Percentiles rank a stretch among this genome's conserved stretches.
Conservation (phyloP, 2,113 vertebrate genomes). For the Cariama cristata region DNA sequence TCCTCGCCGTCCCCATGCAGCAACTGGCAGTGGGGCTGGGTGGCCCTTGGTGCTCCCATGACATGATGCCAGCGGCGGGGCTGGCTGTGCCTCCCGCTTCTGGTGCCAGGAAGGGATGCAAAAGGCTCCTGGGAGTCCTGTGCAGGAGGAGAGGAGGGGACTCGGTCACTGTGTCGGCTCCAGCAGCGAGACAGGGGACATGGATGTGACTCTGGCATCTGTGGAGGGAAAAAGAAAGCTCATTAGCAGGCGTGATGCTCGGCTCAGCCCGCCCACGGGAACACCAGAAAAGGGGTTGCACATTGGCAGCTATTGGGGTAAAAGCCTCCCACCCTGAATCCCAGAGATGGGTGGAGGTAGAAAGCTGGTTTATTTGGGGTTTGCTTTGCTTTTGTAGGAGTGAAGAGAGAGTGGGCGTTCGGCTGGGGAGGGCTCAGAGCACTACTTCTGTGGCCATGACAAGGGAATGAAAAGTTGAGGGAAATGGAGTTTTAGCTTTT, state of each 20-base stretch:
- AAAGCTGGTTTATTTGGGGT: not conserved
- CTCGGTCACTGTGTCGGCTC: not conserved
- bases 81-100: not conserved
- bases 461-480: not conserved
- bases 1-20: fast-evolving
- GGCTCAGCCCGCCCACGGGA: not conserved
- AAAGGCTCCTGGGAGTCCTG: not conserved
- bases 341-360: not conserved
- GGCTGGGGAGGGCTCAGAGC: not conserved
- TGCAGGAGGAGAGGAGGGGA: not conserved
- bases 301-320: not conserved
- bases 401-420: not conserved
- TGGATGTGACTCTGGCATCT: constrained; percentile 30
- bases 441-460: not conserved
- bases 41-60: not conserved
- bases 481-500: not conserved
- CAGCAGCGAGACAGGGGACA: not conserved
- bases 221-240: not conserved
- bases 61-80: fast-evolving
- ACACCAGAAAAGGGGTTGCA: not conserved
- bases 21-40: not conserved
- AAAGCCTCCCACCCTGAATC: fast-evolving
- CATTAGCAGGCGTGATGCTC: not conserved
- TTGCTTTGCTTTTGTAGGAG: not conserved
- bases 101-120: not conserved